A percentile compares a stretch with the other conserved stretches of the same genome.
These are phyloP conservation scores for Halcyon senegalensis DNA, from an alignment of 2,113 vertebrate species.

Conservation along the genomic window DNA sequence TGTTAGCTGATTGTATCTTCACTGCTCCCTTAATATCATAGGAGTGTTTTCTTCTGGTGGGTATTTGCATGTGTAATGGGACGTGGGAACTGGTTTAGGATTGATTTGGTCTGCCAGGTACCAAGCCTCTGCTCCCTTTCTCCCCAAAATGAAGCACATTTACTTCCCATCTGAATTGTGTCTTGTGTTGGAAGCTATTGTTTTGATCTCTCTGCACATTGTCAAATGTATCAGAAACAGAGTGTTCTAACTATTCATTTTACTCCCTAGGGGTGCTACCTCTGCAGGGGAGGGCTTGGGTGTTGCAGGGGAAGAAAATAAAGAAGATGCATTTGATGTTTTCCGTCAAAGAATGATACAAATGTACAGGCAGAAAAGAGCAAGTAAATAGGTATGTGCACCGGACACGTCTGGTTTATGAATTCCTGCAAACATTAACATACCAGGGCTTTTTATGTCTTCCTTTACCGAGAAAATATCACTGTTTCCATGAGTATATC, in stretches of 20 bases:
- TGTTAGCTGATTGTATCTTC: background rate
- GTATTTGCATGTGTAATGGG: background rate
- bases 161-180: background rate
- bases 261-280: slow-evolving; percentile 75
- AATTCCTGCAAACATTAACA: background rate
- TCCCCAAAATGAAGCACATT: background rate
- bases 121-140: background rate
- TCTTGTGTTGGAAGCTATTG: background rate
- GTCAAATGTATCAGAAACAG: background rate
- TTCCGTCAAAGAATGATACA: slow-evolving; percentile 84
- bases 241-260: slow-evolving; percentile 56
- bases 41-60: background rate
- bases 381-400: slow-evolving; percentile 77
- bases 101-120: background rate
- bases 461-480: background rate
- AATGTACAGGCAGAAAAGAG: slow-evolving; percentile 82
- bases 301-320: slow-evolving; percentile 71
- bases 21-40: background rate
- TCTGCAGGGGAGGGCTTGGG: slow-evolving; percentile 82
- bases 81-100: background rate
- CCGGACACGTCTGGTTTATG: background rate
- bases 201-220: slow-evolving; percentile 19
- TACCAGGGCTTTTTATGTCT: background rate
- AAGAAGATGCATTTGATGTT: slow-evolving; percentile 79
- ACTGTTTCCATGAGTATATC: background rate